Base-by-base conservation (phyloP, 2,888 invertebrate species). In the Crocallis elinguaria region DNA sequence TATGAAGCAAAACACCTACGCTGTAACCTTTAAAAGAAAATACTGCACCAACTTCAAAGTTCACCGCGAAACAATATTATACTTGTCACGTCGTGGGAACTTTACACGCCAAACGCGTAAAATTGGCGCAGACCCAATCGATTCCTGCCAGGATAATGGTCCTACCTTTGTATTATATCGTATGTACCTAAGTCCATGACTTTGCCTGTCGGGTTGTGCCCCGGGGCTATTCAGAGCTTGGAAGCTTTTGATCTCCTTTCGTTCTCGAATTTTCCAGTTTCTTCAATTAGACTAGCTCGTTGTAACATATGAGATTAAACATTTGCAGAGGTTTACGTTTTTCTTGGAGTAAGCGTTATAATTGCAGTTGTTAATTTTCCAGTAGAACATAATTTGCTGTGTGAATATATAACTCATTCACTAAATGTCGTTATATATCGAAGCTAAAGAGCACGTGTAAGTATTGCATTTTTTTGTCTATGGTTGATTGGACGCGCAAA, bases 161-260 rank as follows among this genome's bases (percentile, higher is more conserved):
- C 29, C 9, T 25, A 41, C 30, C 8, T 29, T 19, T 19, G 9
- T 17, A 29, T 29, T 41, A 16, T 27, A 21, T 7, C 13, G 4
- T 25, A 14, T n/a, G n/a, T 37, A 11, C 7, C 17, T 19, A 36
- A 21, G 36, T 21, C n/a, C 36, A 19, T 12, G 13, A 13, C 5
- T 36, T 16, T 8, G 7, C 25, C 7, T 11, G 35, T 27, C 17
- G 5, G 29, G 12, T 3, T 11, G 12, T 36, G 44, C 23, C 44
- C 36, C 16, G 36, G 11, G 27, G 35, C 44, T 25, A 45, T 45
- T 45, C 44, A 17, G 16, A 44, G 17, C 44, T 42, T 25, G 13
- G 23, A 33, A 43, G n/a, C 17, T 25, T 36, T 9, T 7, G 25
- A 27, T 45, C 29, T 25, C 17, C 33, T 27, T 45, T 36, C 25